Base-by-base conservation (phyloP, 2,113 vertebrate species). In the Notothenia rossii region DNA sequence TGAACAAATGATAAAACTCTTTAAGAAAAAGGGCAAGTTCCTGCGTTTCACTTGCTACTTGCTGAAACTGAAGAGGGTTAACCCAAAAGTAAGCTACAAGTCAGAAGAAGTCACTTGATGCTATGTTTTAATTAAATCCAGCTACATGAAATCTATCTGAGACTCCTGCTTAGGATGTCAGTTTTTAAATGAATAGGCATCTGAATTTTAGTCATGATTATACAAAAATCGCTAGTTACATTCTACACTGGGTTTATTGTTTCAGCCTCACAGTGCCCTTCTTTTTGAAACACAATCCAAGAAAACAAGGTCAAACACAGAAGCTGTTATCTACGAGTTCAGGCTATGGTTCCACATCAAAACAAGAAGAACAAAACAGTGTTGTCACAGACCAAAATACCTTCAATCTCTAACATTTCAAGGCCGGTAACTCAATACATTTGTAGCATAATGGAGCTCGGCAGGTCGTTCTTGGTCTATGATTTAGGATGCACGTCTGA, bases 361-460 rank as follows among this genome's bases (percentile, higher is more conserved):
- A 89, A 79, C 85, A 65, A 77, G 63, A 69, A 14, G 9, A 68
- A 56, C 29, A 79, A 53, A 77, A 45, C 72, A 10, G 69, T 10
- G 76, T 75, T 75, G 65, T 68, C 36, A 78, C 0, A 43, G 18
- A 59, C 49, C 9, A 2, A 45, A 72, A 72, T 46, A 70, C 67
- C 72, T 61, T 70, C 68, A 46, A 81, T 73, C 71, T 54, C 71
- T 64, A 71, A 84, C 85, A 10, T 78, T 83, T 72, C 69, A 48
- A 86, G 82, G 80, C 72, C 49, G 20, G 82, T 73, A 92, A 93
- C 89, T 61, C 80, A 91, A 92, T 91, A 87, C 89, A 85, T 93
- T 92, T 92, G 89, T 92, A 90, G 81, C 86, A 79, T 82, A 87
- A 89, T 72, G 78, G 63, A 86, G 71, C 77, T 72, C 81, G 86